Evolutionary conservation across 2,888 invertebrate species (phyloP).

Genomic region (Chaitophorus viminalis): DNA sequence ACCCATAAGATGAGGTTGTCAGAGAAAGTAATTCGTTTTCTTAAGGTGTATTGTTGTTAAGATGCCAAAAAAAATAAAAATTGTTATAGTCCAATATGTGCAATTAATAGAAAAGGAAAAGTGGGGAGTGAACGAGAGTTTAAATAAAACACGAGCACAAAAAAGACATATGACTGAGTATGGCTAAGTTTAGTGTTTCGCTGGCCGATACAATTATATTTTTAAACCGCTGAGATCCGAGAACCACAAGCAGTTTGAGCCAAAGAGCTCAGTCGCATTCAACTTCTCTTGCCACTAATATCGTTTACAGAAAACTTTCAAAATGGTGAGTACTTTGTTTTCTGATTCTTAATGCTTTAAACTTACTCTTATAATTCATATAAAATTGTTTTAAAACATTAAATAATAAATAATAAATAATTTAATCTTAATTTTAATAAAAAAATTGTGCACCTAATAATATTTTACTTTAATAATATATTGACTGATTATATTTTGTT

Average conservation of each 20-base stretch:
- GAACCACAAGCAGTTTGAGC: conserved; percentile 27
- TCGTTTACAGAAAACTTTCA: conserved; percentile 46
- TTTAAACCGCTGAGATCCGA: conserved; percentile 43
- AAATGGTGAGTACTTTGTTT: conserved; percentile 43
- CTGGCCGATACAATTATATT: conserved; percentile 45
- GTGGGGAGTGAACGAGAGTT: conserved; percentile 47
- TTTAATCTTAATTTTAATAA: background rate
- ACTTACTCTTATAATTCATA: background rate
- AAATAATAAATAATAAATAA: too few species aligned
- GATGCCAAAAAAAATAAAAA: conserved; percentile 44
- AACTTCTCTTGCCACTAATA: conserved; percentile 41
- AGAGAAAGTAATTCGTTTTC: conserved; percentile 36
- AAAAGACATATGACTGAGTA: conserved; percentile 59
- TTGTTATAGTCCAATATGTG: conserved; percentile 15
- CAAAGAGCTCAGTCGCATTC: conserved; percentile 49
- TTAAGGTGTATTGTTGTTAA: background rate
- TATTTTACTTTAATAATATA: background rate
- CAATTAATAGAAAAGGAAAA: conserved; percentile 15
- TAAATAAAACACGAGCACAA: conserved; percentile 53
- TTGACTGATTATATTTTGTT: background rate
- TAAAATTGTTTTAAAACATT: background rate
- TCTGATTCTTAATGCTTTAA: conserved; percentile 19
- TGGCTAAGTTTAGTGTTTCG: conserved; percentile 62
- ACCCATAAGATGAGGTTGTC: background rate
- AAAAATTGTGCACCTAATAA: background rate